These are phyloP conservation scores for Tursiops truncatus DNA, from an alignment of 2,113 vertebrate genomes.

Conservation along the genomic window DNA sequence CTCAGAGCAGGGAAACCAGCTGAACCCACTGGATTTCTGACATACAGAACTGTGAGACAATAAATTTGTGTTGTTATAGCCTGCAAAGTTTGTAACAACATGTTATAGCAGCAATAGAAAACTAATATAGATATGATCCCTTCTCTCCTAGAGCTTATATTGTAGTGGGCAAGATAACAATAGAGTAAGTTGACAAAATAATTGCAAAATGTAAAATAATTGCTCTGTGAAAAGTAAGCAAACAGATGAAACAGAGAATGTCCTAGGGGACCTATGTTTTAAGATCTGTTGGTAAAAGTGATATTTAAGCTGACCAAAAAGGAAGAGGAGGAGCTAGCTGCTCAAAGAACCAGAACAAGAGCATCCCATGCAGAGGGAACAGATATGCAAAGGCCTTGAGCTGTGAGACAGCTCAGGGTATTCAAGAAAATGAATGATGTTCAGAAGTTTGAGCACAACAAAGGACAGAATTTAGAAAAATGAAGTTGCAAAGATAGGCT, in stretches of 20 bases:
- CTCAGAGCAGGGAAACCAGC: not conserved
- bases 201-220: not conserved
- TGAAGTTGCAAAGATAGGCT: not conserved
- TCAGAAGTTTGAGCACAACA: not conserved
- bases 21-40: not conserved
- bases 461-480: slow-evolving; percentile 42
- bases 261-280: not conserved
- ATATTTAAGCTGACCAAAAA: slow-evolving; percentile 24
- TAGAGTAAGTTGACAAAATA: not conserved
- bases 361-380: not conserved
- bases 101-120: not conserved
- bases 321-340: not conserved
- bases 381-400: not conserved
- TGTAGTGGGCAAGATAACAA: not conserved
- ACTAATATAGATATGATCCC: not conserved
- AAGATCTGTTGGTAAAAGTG: not conserved
- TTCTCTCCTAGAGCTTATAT: not conserved
- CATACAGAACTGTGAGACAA: not conserved
- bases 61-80: not conserved
- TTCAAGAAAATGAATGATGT: slow-evolving; percentile 16
- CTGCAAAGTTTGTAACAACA: not conserved
- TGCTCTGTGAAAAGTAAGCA: not conserved
- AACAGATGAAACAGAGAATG: not conserved
- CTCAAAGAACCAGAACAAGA: not conserved
- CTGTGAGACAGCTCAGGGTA: not conserved